Evolutionary conservation across 2,113 vertebrate species (phyloP), one percentile per base, ranked within the genome.

Genomic region (Ochotona princeps): DNA sequence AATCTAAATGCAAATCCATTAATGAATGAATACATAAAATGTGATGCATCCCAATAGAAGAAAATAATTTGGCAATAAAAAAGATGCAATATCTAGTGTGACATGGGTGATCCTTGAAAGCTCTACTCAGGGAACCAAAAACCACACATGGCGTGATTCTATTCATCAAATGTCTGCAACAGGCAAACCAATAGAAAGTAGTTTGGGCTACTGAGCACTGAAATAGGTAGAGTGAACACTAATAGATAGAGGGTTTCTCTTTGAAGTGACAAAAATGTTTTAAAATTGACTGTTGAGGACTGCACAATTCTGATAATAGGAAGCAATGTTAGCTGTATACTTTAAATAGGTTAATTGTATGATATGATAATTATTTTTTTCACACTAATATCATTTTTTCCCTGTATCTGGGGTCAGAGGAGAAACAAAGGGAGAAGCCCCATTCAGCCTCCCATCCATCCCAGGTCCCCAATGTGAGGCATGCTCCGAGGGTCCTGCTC

Each of bases 121-220:
- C 21, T 32, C 18, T 65, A 49, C 5, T 57, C 38, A 88, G n/a
- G 54, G 28, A 66, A 73, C 54, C 14, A 44, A 69, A 49, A 49
- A 83, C 7, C 18, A 57, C 13, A 23, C 51, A 3, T 60, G 38
- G 38, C 38, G 21, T 76, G 51, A 88, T 88, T 91, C 44, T 38
- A 32, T 54, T 84, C 93, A 60, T 23, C 89, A 75, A 96, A 88
- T 74, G 63, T 87, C 67, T 44, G 69, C 47, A 89, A 63, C 38
- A 4, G 25, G 17, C 51, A 75, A 74, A 82, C 89, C 78, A 35
- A 70, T 0, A n/a, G 18, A 61, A 74, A 74, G 67, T 85, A 57
- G 25, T 67, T 61, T 12, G 30, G 30, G 11, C 74, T 78, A 32
- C 28, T 18, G 17, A 70, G 44, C 69, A 21, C 5, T 84, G 10